A percentile compares a stretch with the other conserved stretches of the same genome.
Conservation (phyloP, 2,888 invertebrate species). For the Epinotia nisella region DNA sequence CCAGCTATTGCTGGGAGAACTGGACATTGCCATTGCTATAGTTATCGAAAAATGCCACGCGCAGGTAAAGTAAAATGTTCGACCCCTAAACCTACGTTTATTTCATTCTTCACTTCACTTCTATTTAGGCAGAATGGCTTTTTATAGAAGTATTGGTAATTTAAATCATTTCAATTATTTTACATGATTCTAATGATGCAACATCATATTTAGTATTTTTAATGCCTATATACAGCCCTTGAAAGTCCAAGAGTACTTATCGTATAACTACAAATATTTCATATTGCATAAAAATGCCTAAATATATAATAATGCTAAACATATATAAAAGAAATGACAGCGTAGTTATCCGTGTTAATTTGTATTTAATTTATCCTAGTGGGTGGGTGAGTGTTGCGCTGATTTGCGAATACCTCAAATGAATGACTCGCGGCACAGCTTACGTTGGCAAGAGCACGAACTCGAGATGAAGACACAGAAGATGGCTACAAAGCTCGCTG, state of each 20-base stretch:
- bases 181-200: too few species aligned
- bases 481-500: constrained; percentile 67
- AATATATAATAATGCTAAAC: too few species aligned
- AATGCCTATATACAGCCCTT: too few species aligned
- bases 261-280: too few species aligned
- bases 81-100: neutral
- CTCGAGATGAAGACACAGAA: constrained; percentile 67
- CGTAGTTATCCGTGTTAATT: neutral
- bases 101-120: neutral
- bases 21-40: constrained; percentile 76
- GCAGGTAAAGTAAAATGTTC: constrained; percentile 57
- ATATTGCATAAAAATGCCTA: too few species aligned
- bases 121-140: neutral
- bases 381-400: constrained; percentile 72
- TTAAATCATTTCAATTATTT: too few species aligned
- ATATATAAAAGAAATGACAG: too few species aligned
- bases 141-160: too few species aligned
- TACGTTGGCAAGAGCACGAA: constrained; percentile 63
- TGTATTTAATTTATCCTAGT: constrained; percentile 55
- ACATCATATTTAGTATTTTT: too few species aligned
- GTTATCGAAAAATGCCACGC: constrained; percentile 77
- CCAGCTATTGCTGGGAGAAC: constrained; percentile 67
- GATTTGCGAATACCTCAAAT: constrained; percentile 50
- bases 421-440: constrained; percentile 49
- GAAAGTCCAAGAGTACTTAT: too few species aligned